A percentile compares a stretch with the other conserved stretches of the same genome.
Evolutionary conservation across 2,888 invertebrate species (phyloP).

Genomic region (Eustalomyia histrio): DNA sequence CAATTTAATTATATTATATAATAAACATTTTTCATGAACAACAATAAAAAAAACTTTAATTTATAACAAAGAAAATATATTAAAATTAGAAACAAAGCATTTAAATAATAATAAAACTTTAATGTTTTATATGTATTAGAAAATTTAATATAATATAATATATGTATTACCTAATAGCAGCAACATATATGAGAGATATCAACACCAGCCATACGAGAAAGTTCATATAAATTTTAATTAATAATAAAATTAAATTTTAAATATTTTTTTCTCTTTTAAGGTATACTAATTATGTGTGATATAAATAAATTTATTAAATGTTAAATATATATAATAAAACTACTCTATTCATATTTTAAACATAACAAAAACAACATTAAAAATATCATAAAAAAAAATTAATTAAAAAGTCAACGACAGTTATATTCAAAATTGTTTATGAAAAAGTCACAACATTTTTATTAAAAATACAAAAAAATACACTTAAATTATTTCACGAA

Average conservation of each 20-base stretch:
- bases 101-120: background rate
- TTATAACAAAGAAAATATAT: background rate
- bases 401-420: conserved; percentile 20
- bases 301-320: conserved; percentile 7
- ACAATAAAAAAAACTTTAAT: background rate
- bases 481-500: background rate
- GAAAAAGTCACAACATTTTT: background rate
- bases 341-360: background rate
- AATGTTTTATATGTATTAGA: background rate
- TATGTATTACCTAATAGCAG: background rate
- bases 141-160: background rate
- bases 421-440: background rate
- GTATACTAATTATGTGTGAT: background rate
- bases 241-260: conserved; percentile 25
- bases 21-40: background rate
- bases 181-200: too few relatives aligned
- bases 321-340: background rate
- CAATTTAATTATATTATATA: background rate
- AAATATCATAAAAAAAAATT: background rate
- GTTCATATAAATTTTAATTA: conserved; percentile 39
- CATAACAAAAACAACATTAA: background rate
- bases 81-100: background rate
- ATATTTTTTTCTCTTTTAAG: background rate
- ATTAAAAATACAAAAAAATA: background rate
- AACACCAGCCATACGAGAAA: conserved; percentile 10